Conservation (phyloP, 2,888 invertebrate species). For the Apocheima hispidaria region DNA sequence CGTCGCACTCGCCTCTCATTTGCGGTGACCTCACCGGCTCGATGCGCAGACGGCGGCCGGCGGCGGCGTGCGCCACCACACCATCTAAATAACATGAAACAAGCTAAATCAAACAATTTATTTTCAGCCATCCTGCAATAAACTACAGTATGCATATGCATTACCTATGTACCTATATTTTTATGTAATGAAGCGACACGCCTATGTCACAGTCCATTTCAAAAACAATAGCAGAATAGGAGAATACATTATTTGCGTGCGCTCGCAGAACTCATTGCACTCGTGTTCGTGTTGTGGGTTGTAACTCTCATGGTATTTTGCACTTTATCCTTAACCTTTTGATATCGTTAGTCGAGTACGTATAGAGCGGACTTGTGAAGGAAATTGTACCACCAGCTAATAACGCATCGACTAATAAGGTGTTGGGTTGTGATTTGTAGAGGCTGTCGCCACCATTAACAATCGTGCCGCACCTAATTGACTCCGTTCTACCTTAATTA, state of each 20-base stretch:
- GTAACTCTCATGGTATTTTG: conserved; percentile 15
- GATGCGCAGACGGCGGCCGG: conserved; percentile 65
- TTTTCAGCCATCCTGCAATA: conserved; percentile 21
- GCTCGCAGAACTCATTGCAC: conserved; percentile 10
- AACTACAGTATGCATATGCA: conserved; percentile 1
- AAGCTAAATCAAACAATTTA: conserved; percentile 50
- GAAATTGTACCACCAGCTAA: background rate
- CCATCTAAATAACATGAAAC: conserved; percentile 58
- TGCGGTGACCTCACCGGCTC: conserved; percentile 74
- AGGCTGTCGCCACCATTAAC: conserved; percentile 53
- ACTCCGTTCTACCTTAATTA: conserved; percentile 60
- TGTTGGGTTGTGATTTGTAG: conserved; percentile 22
- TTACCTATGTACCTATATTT: conserved; percentile 9
- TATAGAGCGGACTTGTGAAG: background rate
- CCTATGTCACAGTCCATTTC: conserved; percentile 13
- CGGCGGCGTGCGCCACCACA: conserved; percentile 49
- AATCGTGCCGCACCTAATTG: conserved; percentile 67
- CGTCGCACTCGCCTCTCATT: conserved; percentile 66
- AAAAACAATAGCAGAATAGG: conserved; percentile 23
- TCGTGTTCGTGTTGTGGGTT: conserved; percentile 7
- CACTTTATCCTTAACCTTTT: conserved; percentile 28
- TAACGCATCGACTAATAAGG: conserved; percentile 16
- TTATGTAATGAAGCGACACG: conserved; percentile 1
- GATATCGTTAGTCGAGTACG: conserved; percentile 3
- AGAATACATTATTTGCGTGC: background rate